phyloP scores from a whole-genome alignment of 2,113 vertebrate species.

The Petromus typicus region DNA sequence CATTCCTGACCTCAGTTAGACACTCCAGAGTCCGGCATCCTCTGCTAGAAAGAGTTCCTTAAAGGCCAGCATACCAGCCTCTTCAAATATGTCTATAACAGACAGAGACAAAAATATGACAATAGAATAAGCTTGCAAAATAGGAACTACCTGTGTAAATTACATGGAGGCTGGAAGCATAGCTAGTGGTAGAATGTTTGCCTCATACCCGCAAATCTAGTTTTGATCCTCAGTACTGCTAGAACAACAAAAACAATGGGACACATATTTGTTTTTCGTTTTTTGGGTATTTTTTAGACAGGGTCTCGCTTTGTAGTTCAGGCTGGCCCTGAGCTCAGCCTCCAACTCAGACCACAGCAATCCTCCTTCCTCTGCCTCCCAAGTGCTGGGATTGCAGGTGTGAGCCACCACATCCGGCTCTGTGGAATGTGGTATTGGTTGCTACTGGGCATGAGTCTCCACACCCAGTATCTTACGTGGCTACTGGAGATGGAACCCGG shows the following conservation, averaged over 20 bases:
- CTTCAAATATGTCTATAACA: neutral
- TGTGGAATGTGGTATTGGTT: too few species aligned
- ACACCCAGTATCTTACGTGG: too few species aligned
- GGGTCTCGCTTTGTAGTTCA: too few species aligned
- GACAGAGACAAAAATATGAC: neutral
- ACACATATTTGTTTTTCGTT: neutral
- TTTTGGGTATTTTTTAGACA: too few species aligned
- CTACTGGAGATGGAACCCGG: too few species aligned
- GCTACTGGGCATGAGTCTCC: too few species aligned
- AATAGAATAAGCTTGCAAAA: neutral
- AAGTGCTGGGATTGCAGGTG: too few species aligned
- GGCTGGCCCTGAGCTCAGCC: too few species aligned
- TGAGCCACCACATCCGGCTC: too few species aligned
- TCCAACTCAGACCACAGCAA: too few species aligned
- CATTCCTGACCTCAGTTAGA: slow-evolving; percentile 8
- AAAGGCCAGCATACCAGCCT: neutral
- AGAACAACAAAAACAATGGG: neutral
- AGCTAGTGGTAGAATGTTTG: neutral
- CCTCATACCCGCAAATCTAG: neutral
- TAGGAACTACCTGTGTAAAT: neutral
- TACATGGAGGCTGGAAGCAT: neutral
- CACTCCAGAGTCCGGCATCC: neutral
- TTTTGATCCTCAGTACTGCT: neutral
- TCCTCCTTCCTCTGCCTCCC: too few species aligned
- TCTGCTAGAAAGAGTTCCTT: neutral